Base-by-base conservation (phyloP, 1,140 invertebrate species). In the Achroia grisella region DNA sequence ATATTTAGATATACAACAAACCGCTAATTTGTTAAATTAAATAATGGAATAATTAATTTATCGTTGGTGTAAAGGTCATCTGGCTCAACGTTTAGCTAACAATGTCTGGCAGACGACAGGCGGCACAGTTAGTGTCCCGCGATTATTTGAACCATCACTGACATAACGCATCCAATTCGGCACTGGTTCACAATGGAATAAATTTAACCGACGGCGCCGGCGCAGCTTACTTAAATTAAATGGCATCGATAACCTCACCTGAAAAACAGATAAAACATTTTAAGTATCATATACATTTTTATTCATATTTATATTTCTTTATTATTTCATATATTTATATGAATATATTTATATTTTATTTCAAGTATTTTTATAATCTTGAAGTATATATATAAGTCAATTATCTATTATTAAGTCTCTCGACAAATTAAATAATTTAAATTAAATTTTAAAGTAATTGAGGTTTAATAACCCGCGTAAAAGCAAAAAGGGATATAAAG, bases 41-140 rank as follows among this genome's bases (percentile, higher is more conserved):
- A 83, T 77, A 75, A 75, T 80, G 74, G 76, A 83, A 80, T 82
- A 79, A 69, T 80, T 72, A 73, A 82, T 78, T 78, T 70, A 31
- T 66, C 48, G 48, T 66, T 74, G 56, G 65, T 71, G 75, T 71
- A 68, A 74, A 68, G 62, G 64, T 54, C 52, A 52, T 48, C 66
- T 55, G 48, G 61, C 56, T 70, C 57, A 53, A 53, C 44, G 47
- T 28, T 57, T 56, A 28, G 62, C 71, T 77, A 78, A 59, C 71
- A 77, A 74, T 55, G 29, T 44, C 17, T 23, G 6, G 2, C 2
- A 23, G 17, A 23, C 6, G 17, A 23, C 6, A 23, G 17, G 17
- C 17, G 17, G 17, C 17, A 23, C 17, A 32, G 43, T 50, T 29
- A 33, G 28, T 23, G 33, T 11, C 37, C 11, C 44, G n/a, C 11